Conservation (phyloP, 2,888 invertebrate species). For the Leucophora obtusa region DNA sequence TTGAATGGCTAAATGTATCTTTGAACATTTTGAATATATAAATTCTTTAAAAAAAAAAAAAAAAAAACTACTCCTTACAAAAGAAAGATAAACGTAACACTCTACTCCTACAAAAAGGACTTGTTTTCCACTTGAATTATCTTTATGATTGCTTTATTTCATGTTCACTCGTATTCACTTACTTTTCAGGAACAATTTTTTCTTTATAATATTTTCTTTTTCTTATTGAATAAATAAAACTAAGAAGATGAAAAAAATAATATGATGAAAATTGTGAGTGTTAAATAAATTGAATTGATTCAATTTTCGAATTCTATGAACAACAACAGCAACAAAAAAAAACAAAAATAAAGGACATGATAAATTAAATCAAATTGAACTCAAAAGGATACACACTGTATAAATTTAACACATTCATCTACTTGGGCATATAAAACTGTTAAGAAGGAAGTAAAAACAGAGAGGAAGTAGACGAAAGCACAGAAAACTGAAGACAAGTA, state of each 20-base stretch:
- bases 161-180: slow-evolving; percentile 32
- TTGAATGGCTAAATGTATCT: slow-evolving; percentile 45
- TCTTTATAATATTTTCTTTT: slow-evolving; percentile 29
- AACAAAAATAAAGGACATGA: slow-evolving; percentile 60
- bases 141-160: slow-evolving; percentile 69
- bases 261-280: slow-evolving; percentile 48
- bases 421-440: no score
- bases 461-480: no score
- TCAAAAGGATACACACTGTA: slow-evolving; percentile 27
- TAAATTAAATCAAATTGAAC: slow-evolving; percentile 68
- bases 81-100: slow-evolving; percentile 29
- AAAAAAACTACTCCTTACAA: neutral
- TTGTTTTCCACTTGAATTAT: slow-evolving; percentile 73
- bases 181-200: neutral
- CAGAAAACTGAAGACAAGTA: slow-evolving; percentile 1
- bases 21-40: slow-evolving; percentile 36
- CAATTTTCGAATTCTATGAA: slow-evolving; percentile 63
- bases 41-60: slow-evolving; percentile 33
- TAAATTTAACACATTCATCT: slow-evolving; percentile 8
- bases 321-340: neutral
- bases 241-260: slow-evolving; percentile 11
- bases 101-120: slow-evolving; percentile 66
- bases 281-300: slow-evolving; percentile 68
- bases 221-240: slow-evolving; percentile 46
- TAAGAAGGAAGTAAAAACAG: no score